Percentiles rank a stretch among this genome's conserved stretches.
phyloP scores from a whole-genome alignment of 2,888 invertebrate species.

The Erebia ligea region DNA sequence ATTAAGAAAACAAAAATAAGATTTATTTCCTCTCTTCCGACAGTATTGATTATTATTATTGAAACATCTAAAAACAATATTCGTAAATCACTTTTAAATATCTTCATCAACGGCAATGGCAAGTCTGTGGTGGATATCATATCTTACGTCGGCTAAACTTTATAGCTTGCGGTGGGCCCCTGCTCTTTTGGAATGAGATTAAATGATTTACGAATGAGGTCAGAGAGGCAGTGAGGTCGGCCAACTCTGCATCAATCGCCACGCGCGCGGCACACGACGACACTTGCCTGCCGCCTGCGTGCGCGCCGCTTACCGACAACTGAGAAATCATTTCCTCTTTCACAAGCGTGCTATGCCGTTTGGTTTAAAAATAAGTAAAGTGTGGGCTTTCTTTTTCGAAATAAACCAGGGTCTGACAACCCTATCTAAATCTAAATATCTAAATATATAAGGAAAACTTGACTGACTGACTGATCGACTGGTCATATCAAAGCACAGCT shows the following conservation, averaged over 20 bases:
- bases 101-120: slow-evolving; percentile 39
- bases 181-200: slow-evolving; percentile 69
- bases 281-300: slow-evolving; percentile 42
- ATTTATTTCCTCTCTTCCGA: slow-evolving; percentile 27
- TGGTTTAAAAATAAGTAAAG: neutral
- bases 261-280: slow-evolving; percentile 66
- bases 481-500: too few relatives aligned
- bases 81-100: slow-evolving; percentile 43
- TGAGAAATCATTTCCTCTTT: slow-evolving; percentile 46
- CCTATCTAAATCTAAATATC: too few relatives aligned
- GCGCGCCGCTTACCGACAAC: slow-evolving; percentile 31
- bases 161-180: slow-evolving; percentile 60
- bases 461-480: too few relatives aligned
- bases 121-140: slow-evolving; percentile 41
- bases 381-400: too few relatives aligned
- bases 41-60: slow-evolving; percentile 33
- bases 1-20: slow-evolving; percentile 28
- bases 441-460: too few relatives aligned
- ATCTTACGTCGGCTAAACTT: slow-evolving; percentile 50
- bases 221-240: slow-evolving; percentile 70
- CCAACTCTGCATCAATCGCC: slow-evolving; percentile 55
- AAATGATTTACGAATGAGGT: slow-evolving; percentile 81
- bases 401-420: too few relatives aligned
- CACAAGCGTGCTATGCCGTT: slow-evolving; percentile 3
- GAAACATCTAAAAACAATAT: slow-evolving; percentile 32